Percentiles rank a stretch among this genome's conserved stretches.
Evolutionary conservation across 2,113 vertebrate genomes (phyloP).

Genomic region (Chaenocephalus aceratus): DNA sequence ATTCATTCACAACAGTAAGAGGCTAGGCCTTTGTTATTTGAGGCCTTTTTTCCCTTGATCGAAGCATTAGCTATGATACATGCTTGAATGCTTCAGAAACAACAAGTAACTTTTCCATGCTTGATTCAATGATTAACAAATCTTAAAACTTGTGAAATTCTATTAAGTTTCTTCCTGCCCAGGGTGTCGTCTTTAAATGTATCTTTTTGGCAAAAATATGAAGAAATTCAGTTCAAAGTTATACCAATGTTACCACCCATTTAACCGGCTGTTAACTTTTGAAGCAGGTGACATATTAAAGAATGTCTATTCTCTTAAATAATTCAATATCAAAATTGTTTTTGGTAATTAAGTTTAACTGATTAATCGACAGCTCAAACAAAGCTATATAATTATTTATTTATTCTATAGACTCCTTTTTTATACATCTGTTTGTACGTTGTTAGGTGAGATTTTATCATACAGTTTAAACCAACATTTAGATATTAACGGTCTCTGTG

Average conservation of each 20-base stretch:
- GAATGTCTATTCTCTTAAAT: not conserved
- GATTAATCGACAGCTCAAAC: not conserved
- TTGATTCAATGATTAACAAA: not conserved
- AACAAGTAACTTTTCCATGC: not conserved
- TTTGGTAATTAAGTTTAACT: too few relatives aligned
- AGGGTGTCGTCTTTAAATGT: not conserved
- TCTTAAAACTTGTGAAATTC: not conserved
- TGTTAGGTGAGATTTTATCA: not conserved
- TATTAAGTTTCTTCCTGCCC: not conserved
- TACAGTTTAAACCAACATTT: not conserved
- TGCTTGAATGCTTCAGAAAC: not conserved
- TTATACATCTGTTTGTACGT: not conserved
- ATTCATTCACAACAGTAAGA: conserved; percentile 15
- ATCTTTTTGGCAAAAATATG: not conserved
- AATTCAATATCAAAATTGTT: too few relatives aligned
- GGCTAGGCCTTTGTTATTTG: too few relatives aligned
- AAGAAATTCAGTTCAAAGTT: not conserved
- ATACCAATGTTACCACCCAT: too few relatives aligned
- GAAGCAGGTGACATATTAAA: too few relatives aligned
- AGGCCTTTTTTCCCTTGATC: too few relatives aligned
- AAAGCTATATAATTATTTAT: not conserved
- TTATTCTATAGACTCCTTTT: not conserved
- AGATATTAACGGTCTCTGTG: not conserved
- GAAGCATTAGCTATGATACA: too few relatives aligned
- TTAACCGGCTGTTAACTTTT: too few relatives aligned